phyloP scores from a whole-genome alignment of 2,888 invertebrate genomes.

The Watsonalla cultraria region DNA sequence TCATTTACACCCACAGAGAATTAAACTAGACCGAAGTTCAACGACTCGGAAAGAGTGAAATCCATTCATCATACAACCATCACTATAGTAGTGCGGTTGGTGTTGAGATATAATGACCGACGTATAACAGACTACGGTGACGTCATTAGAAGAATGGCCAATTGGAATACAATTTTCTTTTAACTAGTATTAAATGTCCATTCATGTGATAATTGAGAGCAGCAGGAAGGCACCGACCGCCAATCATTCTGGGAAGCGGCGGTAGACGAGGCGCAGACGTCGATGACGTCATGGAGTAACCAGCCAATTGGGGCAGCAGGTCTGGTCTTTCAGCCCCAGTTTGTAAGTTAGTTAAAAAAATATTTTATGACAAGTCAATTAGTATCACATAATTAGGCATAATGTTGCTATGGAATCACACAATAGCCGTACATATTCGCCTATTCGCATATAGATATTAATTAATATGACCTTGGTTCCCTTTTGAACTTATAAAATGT shows the following conservation, averaged over 20 bases:
- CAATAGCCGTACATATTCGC: background rate
- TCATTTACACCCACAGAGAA: slow-evolving; percentile 59
- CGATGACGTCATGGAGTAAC: slow-evolving; percentile 58
- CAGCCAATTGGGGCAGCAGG: slow-evolving; percentile 61
- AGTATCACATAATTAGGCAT: slow-evolving; percentile 1
- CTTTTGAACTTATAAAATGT: background rate
- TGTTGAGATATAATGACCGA: slow-evolving; percentile 47
- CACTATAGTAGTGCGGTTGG: slow-evolving; percentile 48
- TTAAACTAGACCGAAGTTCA: slow-evolving; percentile 69
- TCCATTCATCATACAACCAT: slow-evolving; percentile 63
- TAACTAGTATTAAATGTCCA: slow-evolving; percentile 37
- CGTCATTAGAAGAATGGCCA: slow-evolving; percentile 45
- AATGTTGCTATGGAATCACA: background rate
- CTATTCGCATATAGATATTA: background rate
- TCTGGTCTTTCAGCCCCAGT: slow-evolving; percentile 41
- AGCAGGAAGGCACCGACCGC: slow-evolving; percentile 59
- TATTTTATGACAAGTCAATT: slow-evolving; percentile 9
- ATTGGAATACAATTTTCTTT: slow-evolving; percentile 29
- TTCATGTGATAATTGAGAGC: slow-evolving; percentile 56
- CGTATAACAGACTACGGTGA: slow-evolving; percentile 49
- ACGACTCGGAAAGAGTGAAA: slow-evolving; percentile 65
- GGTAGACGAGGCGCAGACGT: slow-evolving; percentile 69
- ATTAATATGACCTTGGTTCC: background rate
- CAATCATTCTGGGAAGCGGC: slow-evolving; percentile 68
- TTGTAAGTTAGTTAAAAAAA: slow-evolving; percentile 24